Base-by-base conservation (phyloP, 1,140 invertebrate genomes). In the Trypoxylus dichotomus region DNA sequence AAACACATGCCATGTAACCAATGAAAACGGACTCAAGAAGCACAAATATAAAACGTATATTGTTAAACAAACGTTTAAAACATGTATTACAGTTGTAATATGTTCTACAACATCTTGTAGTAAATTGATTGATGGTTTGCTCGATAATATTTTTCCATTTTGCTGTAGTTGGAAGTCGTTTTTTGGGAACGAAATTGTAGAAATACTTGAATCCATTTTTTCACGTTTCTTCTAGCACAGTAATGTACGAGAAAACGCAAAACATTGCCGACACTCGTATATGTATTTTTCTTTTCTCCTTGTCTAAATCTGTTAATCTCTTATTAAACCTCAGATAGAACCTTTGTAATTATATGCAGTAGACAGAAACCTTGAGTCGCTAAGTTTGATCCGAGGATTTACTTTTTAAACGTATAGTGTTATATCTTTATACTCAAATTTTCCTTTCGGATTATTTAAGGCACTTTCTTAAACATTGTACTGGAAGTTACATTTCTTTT, bases 81-180 rank as follows among this genome's bases (percentile, higher is more conserved):
- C 41, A 25, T 76, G 76, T 29, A 29, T 58, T n/a, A 76, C 47
- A 3, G 75, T 76, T 37, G 75, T 76, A 32, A 76, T 29, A 76
- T 76, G 54, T 63, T 32, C 58, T 1, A 37, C 10, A 32, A 76
- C 24, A 58, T 76, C 27, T 25, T 76, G 75, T 54, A 47, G 42
- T 21, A 54, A 11, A 32, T 27, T 74, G 25, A 3, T 43, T n/a
- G 24, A 7, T 15, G 11, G 11, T 75, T 75, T 24, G 13, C 43
- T 29, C 37, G 37, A 75, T n/a, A n/a, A n/a, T 24, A n/a, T 75
- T 27, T 47, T 75, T 3, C 15, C 19, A 27, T 75, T 32, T 74
- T 41, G 19, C 11, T 43, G 60, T 13, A 68, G 15, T 19, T 58
- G 15, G 5, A 58, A 68, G 10, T 68, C 11, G 24, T 25, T 29